Evolutionary conservation across 2,113 vertebrate genomes (phyloP).

Genomic region (rabbit (Oryctolagus cuniculus)): mOryCun1.1 NC_091432.1:121621001-121621500

Average conservation of each 20-base stretch:
- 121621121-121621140: neutral
- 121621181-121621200: neutral
- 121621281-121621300: neutral
- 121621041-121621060: neutral
- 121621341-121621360: neutral
- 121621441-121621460: neutral
- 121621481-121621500: neutral
- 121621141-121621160: neutral
- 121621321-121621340: neutral
- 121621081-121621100: neutral
- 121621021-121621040: neutral
- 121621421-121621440: neutral
- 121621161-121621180: neutral
- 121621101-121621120: neutral
- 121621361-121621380: neutral
- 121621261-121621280: neutral
- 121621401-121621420: too few relatives aligned
- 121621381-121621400: neutral
- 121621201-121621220: neutral
- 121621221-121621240: neutral
- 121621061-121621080: neutral
- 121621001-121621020: neutral
- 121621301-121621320: neutral
- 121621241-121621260: neutral
- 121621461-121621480: too few relatives aligned